Conservation (phyloP, 2,888 invertebrate species). For the Dynastes maya region DNA sequence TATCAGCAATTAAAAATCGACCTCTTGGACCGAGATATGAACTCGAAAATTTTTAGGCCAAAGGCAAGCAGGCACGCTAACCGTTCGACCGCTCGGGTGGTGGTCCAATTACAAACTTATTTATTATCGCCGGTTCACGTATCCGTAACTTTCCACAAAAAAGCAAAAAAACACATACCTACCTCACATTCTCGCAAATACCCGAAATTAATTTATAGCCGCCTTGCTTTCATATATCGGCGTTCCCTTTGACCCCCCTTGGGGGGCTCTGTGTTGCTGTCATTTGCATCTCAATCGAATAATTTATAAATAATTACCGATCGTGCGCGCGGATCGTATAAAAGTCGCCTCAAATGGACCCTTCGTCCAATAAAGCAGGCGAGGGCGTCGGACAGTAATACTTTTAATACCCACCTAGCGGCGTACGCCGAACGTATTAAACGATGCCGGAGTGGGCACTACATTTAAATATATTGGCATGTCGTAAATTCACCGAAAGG, state of each 20-base stretch:
- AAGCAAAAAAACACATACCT: no score
- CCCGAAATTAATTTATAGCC: not conserved
- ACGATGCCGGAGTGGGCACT: constrained; percentile 37
- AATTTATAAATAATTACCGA: constrained; percentile 34
- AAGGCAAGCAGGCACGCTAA: no score
- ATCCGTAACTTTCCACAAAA: no score
- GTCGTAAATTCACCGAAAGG: constrained; percentile 41
- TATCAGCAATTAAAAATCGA: no score
- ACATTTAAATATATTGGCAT: constrained; percentile 45
- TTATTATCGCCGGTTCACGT: no score
- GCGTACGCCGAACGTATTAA: constrained; percentile 29
- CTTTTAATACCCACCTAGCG: constrained; percentile 34
- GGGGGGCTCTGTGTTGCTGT: not conserved
- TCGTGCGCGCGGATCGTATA: constrained; percentile 3
- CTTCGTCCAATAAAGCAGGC: constrained; percentile 28
- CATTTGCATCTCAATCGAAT: constrained; percentile 24
- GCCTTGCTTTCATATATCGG: not conserved
- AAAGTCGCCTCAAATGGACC: constrained; percentile 20
- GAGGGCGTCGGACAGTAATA: constrained; percentile 11
- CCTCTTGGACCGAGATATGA: no score
- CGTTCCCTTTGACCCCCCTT: not conserved
- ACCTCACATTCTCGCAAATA: no score
- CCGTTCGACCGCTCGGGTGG: no score
- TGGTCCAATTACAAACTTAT: no score
- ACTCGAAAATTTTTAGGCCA: no score